These are phyloP conservation scores for Aphaenogaster floridana DNA, from an alignment of 1,140 invertebrate species.

Conservation along the genomic window DNA sequence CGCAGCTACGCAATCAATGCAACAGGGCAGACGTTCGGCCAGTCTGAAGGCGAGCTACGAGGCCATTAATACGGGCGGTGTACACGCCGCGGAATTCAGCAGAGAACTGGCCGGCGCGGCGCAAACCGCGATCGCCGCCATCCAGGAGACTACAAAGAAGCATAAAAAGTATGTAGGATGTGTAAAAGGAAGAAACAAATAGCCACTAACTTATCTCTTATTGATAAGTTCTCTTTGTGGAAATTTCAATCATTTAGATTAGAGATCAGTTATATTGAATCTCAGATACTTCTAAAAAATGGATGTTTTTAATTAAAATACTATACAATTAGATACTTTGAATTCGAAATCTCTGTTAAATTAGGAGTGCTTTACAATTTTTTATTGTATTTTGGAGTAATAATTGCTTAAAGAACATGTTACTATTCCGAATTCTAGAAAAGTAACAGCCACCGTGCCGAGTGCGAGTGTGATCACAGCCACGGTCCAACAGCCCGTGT, in stretches of 20 bases:
- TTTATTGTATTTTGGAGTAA: not conserved
- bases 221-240: not conserved
- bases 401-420: not conserved
- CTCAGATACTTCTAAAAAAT: too few relatives aligned
- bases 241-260: not conserved
- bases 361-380: conserved; percentile 1
- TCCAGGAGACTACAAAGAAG: conserved; percentile 90
- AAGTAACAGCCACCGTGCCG: conserved; percentile 83
- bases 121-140: conserved; percentile 92
- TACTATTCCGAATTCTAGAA: conserved; percentile 75
- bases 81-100: conserved; percentile 87
- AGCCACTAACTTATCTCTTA: not conserved
- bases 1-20: conserved; percentile 98
- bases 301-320: not conserved
- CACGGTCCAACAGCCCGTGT: conserved; percentile 80
- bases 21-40: conserved; percentile 96
- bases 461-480: conserved; percentile 83
- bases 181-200: conserved; percentile 18
- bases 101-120: conserved; percentile 92
- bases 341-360: conserved; percentile 3
- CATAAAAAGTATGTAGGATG: conserved; percentile 88
- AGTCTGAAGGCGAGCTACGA: conserved; percentile 98
- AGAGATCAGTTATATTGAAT: not conserved
- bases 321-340: not conserved
- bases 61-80: conserved; percentile 91